Evolutionary conservation across 2,113 vertebrate species (phyloP).

Genomic region (Oreochromis niloticus): DNA sequence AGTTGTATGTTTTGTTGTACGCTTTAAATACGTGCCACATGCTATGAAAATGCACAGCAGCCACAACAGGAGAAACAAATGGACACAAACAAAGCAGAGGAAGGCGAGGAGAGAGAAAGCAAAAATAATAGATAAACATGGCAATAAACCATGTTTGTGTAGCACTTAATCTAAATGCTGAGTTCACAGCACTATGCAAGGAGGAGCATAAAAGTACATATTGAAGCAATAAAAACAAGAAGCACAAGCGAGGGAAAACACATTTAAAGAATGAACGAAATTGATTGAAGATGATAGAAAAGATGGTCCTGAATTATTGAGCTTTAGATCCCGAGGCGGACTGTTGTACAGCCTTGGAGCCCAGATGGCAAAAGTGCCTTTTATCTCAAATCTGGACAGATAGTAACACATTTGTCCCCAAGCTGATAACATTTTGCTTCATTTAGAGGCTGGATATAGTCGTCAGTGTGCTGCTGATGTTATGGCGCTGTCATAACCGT

Average conservation of each 20-base stretch:
- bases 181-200: background rate
- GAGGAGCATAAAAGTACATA: background rate
- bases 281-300: slow-evolving; percentile 15
- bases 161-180: background rate
- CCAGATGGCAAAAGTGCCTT: slow-evolving; percentile 10
- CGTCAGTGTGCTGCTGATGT: background rate
- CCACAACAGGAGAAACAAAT: background rate
- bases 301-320: slow-evolving; percentile 23
- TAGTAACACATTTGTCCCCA: background rate
- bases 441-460: background rate
- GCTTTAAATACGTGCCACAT: background rate
- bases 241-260: background rate
- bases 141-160: background rate
- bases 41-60: background rate
- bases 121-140: background rate
- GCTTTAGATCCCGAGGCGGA: background rate
- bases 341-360: background rate
- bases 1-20: background rate
- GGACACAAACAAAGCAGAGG: background rate
- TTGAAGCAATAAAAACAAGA: slow-evolving; percentile 25
- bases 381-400: slow-evolving; percentile 17
- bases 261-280: slow-evolving; percentile 17
- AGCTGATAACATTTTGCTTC: background rate
- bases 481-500: background rate
- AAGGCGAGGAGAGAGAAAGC: background rate